phyloP scores from a whole-genome alignment of 2,797 vertebrate species.

The Thamnophis elegans region DNA sequence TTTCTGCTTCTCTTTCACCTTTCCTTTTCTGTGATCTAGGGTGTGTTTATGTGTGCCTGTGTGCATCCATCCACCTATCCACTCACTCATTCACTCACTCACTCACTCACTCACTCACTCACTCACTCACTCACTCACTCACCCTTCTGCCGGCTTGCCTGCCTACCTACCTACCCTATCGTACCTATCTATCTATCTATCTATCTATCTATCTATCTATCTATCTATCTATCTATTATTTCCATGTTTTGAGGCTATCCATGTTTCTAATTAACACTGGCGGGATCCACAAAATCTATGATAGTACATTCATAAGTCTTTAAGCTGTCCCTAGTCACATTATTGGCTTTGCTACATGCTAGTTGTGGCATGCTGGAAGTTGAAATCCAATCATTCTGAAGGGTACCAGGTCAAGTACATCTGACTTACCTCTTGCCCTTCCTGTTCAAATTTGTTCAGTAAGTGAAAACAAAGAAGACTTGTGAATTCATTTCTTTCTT shows the following conservation, averaged over 20 bases:
- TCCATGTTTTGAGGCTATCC: background rate
- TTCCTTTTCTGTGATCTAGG: background rate
- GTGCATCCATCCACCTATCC: background rate
- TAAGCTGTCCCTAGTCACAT: background rate
- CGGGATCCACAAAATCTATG: background rate
- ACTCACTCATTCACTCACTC: too few relatives aligned
- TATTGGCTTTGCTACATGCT: background rate
- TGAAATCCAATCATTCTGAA: background rate
- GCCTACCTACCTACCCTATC: too few relatives aligned
- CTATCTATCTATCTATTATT: too few relatives aligned
- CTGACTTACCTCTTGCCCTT: background rate
- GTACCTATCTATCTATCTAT: too few relatives aligned
- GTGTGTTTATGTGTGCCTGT: background rate
- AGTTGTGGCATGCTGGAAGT: background rate
- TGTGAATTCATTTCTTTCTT: background rate
- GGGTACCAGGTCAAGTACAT: background rate
- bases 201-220: too few relatives aligned
- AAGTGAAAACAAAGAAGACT: background rate
- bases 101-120: too few relatives aligned
- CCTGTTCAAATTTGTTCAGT: background rate
- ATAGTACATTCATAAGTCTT: background rate
- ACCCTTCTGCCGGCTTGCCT: too few relatives aligned
- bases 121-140: too few relatives aligned
- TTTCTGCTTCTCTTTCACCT: background rate
- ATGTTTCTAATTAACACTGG: background rate